A percentile compares a stretch with the other conserved stretches of the same genome.
Evolutionary conservation across 2,797 vertebrate species (phyloP).

Genomic region (Huso huso): DNA sequence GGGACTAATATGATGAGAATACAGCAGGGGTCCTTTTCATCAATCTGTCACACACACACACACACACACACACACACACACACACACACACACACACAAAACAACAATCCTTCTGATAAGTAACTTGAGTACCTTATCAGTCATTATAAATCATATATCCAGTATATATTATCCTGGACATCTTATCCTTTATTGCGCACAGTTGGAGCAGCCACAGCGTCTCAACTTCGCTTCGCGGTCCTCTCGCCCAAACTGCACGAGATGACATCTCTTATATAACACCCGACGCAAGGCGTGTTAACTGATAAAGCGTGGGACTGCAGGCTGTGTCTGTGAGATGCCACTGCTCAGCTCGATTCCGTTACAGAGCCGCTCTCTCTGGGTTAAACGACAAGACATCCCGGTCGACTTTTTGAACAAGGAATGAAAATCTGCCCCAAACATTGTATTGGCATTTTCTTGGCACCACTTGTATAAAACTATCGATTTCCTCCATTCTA

Average conservation of each 20-base stretch:
- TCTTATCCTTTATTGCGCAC: too few species aligned
- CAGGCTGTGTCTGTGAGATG: too few species aligned
- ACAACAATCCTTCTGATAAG: background rate
- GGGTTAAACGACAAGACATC: slow-evolving; percentile 9
- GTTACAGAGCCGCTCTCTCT: background rate
- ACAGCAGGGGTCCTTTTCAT: background rate
- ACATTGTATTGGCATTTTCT: slow-evolving; percentile 39
- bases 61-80: too few species aligned
- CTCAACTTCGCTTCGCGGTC: too few species aligned
- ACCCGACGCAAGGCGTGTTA: too few species aligned
- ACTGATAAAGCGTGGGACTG: too few species aligned
- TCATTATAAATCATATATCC: too few species aligned
- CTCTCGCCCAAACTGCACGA: too few species aligned
- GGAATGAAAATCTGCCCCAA: slow-evolving; percentile 32
- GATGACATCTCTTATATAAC: too few species aligned
- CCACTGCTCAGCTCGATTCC: slow-evolving; percentile 19
- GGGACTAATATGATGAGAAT: background rate
- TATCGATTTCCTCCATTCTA: slow-evolving; percentile 33
- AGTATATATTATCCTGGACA: too few species aligned
- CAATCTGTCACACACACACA: background rate
- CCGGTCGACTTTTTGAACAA: slow-evolving; percentile 25
- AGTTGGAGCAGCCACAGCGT: too few species aligned
- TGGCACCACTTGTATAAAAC: slow-evolving; percentile 34
- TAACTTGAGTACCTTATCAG: too few species aligned
- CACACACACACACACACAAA: background rate